These are phyloP conservation scores for Tetraodon nigroviridis DNA, from an alignment of 2,113 vertebrate genomes.

Conservation along the genomic window DNA sequence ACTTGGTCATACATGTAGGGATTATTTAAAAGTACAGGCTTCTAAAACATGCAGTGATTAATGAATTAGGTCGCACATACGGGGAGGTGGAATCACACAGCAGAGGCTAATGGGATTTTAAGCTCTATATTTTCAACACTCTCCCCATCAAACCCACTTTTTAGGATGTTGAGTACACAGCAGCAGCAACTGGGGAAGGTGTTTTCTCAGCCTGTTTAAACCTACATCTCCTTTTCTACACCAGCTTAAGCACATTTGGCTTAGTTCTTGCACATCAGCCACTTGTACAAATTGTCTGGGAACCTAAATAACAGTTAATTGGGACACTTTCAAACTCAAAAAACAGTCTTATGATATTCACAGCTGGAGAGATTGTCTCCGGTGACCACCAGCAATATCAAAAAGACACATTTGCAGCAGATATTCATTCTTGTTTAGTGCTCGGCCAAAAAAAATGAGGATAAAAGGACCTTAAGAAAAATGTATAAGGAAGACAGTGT, in stretches of 20 bases:
- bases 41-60: constrained; percentile 40
- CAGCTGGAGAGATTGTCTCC: too few relatives aligned
- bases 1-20: constrained; percentile 9
- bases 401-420: too few relatives aligned
- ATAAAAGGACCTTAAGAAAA: too few relatives aligned
- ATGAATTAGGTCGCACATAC: constrained; percentile 36
- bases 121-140: constrained; percentile 35
- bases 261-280: constrained; percentile 1
- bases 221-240: constrained; percentile 38
- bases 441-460: too few relatives aligned
- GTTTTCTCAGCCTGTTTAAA: constrained; percentile 55
- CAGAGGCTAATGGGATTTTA: constrained; percentile 43
- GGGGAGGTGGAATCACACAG: constrained; percentile 10
- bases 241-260: constrained; percentile 45
- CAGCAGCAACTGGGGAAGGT: constrained; percentile 40
- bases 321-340: too few relatives aligned
- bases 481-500: too few relatives aligned
- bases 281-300: constrained; percentile 33
- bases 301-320: too few relatives aligned
- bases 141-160: constrained; percentile 19
- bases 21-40: constrained; percentile 17
- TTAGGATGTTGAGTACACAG: constrained; percentile 30
- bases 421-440: too few relatives aligned
- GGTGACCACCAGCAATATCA: too few relatives aligned
- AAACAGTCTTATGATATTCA: too few relatives aligned